Conservation (phyloP, 1,140 invertebrate genomes). For the Radopholus similis region DNA sequence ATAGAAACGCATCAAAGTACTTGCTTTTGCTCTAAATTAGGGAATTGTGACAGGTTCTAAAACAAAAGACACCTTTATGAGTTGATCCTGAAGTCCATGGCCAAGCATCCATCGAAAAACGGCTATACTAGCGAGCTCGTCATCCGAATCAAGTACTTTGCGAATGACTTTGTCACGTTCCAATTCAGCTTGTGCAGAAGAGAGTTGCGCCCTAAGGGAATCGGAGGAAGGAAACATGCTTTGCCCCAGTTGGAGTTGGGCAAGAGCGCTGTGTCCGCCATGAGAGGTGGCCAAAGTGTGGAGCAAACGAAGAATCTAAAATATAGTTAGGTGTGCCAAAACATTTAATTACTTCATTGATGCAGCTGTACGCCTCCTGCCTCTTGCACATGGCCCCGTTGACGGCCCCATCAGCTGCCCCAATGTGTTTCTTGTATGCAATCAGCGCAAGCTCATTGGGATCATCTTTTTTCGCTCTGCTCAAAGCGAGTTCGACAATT, state of each 20-base stretch:
- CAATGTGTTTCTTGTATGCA: constrained; percentile 67
- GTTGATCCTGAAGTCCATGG: constrained; percentile 61
- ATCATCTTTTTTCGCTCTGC: constrained; percentile 78
- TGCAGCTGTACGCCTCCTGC: constrained; percentile 64
- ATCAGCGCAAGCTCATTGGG: constrained; percentile 80
- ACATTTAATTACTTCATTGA: no score
- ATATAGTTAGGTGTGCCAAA: no score
- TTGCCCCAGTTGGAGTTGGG: constrained; percentile 10
- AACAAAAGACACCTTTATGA: constrained; percentile 69
- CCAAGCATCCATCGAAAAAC: constrained; percentile 89
- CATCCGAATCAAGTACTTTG: constrained; percentile 67
- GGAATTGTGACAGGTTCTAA: constrained; percentile 12
- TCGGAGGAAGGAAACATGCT: constrained; percentile 13
- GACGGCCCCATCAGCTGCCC: constrained; percentile 61
- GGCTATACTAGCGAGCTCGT: constrained; percentile 82
- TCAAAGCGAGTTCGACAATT: constrained; percentile 79
- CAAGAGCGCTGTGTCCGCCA: neutral
- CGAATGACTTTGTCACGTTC: constrained; percentile 17
- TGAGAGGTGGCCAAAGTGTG: constrained; percentile 8
- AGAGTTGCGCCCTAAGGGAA: constrained; percentile 37
- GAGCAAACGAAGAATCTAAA: constrained; percentile 17
- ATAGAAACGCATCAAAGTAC: constrained; percentile 76
- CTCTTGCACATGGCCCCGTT: constrained; percentile 66
- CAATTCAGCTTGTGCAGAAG: constrained; percentile 66
- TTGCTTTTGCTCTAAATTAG: constrained; percentile 64